phyloP scores from a whole-genome alignment of 1,140 invertebrate species.

The Mycetomoellerius zeteki region DNA sequence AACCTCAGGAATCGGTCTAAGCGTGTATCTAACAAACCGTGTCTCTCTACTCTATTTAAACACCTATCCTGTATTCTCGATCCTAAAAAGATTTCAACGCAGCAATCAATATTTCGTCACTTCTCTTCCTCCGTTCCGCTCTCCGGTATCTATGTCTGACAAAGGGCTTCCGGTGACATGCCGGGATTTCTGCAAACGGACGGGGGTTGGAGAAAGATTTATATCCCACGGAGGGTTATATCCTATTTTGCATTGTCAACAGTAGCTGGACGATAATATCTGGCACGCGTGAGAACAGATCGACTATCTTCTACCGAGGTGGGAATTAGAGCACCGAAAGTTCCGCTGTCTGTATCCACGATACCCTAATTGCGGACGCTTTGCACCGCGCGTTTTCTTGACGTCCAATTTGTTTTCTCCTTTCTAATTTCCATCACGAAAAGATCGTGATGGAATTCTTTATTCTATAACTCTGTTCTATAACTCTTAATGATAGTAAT shows the following conservation, averaged over 20 bases:
- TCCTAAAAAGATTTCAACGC: too few species aligned
- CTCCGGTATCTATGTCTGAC: neutral
- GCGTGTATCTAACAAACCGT: neutral
- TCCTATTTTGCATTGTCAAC: conserved; percentile 64
- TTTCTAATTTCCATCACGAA: neutral
- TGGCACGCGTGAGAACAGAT: conserved; percentile 62
- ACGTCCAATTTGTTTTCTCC: conserved; percentile 3
- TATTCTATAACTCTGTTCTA: too few species aligned
- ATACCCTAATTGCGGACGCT: conserved; percentile 38
- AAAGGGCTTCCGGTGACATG: conserved; percentile 11
- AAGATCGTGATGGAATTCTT: too few species aligned
- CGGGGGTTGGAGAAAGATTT: neutral
- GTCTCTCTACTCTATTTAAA: neutral
- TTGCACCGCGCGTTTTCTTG: conserved; percentile 21
- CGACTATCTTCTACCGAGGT: conserved; percentile 49
- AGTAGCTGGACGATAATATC: conserved; percentile 59
- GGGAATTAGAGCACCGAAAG: conserved; percentile 74
- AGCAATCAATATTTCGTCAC: conserved; percentile 29
- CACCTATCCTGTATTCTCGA: neutral
- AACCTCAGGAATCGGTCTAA: neutral
- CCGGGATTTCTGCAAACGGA: neutral
- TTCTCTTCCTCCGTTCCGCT: neutral
- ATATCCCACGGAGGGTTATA: conserved; percentile 54
- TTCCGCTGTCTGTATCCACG: conserved; percentile 39
- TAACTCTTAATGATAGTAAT: too few species aligned